phyloP scores from a whole-genome alignment of 2,888 invertebrate species.

The Agrotis segetum region DNA sequence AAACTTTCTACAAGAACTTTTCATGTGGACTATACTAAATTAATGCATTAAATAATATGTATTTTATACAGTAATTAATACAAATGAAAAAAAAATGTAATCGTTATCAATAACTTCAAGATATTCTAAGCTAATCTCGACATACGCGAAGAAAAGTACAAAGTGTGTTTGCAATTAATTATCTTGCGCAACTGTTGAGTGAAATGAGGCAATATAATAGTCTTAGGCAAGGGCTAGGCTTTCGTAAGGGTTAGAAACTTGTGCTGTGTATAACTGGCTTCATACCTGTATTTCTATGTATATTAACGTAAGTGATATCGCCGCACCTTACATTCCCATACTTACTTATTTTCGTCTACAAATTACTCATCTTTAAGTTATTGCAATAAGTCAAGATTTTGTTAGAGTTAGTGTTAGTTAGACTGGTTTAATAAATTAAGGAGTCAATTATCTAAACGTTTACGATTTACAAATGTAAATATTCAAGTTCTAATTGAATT shows the following conservation, averaged over 20 bases:
- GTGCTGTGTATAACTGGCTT: slow-evolving; percentile 8
- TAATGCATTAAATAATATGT: background rate
- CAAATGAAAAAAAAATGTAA: slow-evolving; percentile 1
- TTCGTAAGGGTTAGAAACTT: slow-evolving; percentile 37
- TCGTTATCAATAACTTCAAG: slow-evolving; percentile 28
- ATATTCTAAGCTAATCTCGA: slow-evolving; percentile 20
- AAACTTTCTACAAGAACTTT: background rate
- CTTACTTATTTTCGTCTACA: slow-evolving; percentile 8
- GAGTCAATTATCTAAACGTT: background rate
- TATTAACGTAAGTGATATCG: background rate
- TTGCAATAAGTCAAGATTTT: background rate
- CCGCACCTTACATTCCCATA: slow-evolving; percentile 30
- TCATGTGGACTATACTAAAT: background rate
- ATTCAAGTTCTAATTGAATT: slow-evolving; percentile 1
- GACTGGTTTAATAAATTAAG: slow-evolving; percentile 17
- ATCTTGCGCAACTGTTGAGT: slow-evolving; percentile 22
- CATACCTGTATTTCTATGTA: slow-evolving; percentile 23
- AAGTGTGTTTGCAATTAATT: slow-evolving; percentile 23
- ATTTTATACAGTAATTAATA: background rate
- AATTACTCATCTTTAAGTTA: slow-evolving; percentile 28
- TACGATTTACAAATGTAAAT: background rate
- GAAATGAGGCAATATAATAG: slow-evolving; percentile 43
- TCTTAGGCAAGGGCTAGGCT: slow-evolving; percentile 38
- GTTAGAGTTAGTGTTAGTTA: background rate
- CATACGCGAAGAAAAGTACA: slow-evolving; percentile 26